A percentile compares a stretch with the other conserved stretches of the same genome.
These are phyloP conservation scores for Anoura caudifer DNA, from an alignment of 2,113 vertebrate genomes.

Conservation along the genomic window DNA sequence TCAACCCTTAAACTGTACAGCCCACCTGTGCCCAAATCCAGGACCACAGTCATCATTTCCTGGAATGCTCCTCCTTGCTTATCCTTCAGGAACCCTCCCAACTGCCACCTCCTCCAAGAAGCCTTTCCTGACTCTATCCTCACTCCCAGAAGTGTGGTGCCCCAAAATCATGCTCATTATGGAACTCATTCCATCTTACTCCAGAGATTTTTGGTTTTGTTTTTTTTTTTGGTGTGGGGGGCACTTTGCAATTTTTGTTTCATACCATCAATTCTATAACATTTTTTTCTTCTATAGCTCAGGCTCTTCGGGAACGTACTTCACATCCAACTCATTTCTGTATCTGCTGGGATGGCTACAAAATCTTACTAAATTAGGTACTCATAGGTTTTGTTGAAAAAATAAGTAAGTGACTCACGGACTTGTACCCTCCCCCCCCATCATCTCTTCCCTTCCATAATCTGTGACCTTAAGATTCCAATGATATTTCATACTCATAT, in stretches of 20 bases:
- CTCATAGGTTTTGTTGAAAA: background rate
- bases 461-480: background rate
- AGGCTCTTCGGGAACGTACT: background rate
- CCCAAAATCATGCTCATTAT: background rate
- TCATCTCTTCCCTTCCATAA: background rate
- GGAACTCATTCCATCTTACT: background rate
- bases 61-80: background rate
- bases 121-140: background rate
- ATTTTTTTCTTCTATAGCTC: background rate
- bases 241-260: background rate
- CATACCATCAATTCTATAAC: background rate
- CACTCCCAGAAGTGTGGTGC: background rate
- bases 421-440: background rate
- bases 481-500: background rate
- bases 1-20: too few relatives aligned
- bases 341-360: background rate
- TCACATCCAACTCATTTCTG: background rate
- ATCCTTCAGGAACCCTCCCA: background rate
- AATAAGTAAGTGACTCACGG: background rate
- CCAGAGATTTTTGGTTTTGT: too few relatives aligned
- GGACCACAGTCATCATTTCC: background rate
- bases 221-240: too few relatives aligned
- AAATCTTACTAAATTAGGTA: background rate
- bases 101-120: background rate
- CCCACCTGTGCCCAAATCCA: background rate